Evolutionary conservation across 2,797 vertebrate species (phyloP).

Genomic region (Siniperca scherzeri): DNA sequence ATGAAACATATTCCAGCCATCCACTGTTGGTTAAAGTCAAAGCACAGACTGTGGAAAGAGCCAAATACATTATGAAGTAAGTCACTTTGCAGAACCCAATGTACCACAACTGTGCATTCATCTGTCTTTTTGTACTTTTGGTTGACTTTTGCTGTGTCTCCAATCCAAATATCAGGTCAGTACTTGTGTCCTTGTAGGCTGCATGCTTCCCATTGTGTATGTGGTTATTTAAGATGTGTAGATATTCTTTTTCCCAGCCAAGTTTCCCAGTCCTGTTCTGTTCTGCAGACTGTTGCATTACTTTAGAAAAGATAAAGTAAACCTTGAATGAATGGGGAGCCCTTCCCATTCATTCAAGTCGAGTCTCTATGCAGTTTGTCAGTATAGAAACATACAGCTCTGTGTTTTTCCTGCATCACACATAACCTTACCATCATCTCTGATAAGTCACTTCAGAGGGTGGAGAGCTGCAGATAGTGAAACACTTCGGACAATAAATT

Average conservation of each 20-base stretch:
- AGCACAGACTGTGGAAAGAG: conserved; percentile 97
- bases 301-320: neutral
- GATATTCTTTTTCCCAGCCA: neutral
- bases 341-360: neutral
- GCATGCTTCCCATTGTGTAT: neutral
- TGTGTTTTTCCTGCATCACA: neutral
- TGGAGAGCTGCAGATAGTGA: neutral
- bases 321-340: neutral
- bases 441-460: neutral
- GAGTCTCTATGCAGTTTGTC: neutral
- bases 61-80: conserved; percentile 99
- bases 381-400: neutral
- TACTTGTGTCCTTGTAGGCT: neutral
- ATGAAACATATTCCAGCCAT: conserved; percentile 96
- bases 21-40: conserved; percentile 97
- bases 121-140: neutral
- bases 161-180: neutral
- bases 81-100: conserved; percentile 63
- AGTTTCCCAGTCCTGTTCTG: neutral
- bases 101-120: neutral
- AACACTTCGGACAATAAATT: conserved; percentile 2
- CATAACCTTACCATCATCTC: neutral
- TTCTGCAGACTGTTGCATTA: conserved; percentile 1
- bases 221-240: neutral
- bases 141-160: neutral